Evolutionary conservation across 2,113 vertebrate species (phyloP), one percentile per base, ranked within the genome.

Genomic region (Pogonocichla stellata): DNA sequence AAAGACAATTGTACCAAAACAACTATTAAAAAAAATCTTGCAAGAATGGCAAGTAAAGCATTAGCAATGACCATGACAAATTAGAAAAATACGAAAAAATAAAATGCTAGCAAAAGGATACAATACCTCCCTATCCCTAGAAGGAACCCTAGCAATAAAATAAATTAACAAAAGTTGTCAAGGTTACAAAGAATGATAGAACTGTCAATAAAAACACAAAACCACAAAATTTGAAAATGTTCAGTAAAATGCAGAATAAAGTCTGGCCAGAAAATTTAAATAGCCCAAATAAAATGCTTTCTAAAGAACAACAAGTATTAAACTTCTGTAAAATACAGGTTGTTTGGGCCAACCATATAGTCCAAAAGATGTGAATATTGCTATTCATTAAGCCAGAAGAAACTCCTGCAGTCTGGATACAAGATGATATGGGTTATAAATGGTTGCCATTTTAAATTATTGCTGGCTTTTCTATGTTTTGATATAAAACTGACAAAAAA

Each of bases 11-110:
- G 8, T 42, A 42, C 42, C 47, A 40, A 38, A 92, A 62, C 4
- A 81, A 56, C 18, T 62, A 22, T 14, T 9, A 42, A 62, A 66
- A 51, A 75, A 38, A 48, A 17, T 1, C n/a, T 28, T 43, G 1
- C n/a, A 78, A 72, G 57, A 86, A 80, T 7, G 6, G 11, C 36
- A 92, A 62, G 7, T 70, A 38, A 86, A 92, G 29, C 57, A 81
- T 0, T 47, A 20, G 53, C 40, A 61, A 45, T 11, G 9, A 90
- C 7, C 0, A 0, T 4, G 8, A 70, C 17, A 78, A 84, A 73
- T 54, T 8, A 75, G 31, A 82, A 61, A 83, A 90, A 65, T 4
- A 67, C 0, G 0, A 45, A 82, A 72, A 90, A 28, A 3, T 9
- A 25, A 53, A 88, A 86, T 29, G 29, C 22, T 74, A 74, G 33